These are phyloP conservation scores for Tapirus terrestris DNA, from an alignment of 2,113 vertebrate genomes.

Conservation along the genomic window DNA sequence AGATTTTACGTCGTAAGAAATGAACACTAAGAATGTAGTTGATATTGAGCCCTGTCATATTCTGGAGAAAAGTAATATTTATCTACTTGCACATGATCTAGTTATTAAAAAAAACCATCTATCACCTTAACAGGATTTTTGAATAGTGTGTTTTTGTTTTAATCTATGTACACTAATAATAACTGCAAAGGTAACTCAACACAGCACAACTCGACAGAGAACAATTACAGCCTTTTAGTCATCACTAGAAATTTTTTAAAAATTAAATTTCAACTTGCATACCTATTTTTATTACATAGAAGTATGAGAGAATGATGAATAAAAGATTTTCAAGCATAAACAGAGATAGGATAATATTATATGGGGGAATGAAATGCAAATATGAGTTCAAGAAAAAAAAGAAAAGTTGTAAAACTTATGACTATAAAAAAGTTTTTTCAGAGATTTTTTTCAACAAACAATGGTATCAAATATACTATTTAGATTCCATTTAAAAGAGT, in stretches of 20 bases:
- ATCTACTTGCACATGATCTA: not conserved
- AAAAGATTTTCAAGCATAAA: not conserved
- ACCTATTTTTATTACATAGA: not conserved
- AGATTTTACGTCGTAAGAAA: not conserved
- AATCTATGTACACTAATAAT: not conserved
- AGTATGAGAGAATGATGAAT: not conserved
- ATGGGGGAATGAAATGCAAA: not conserved
- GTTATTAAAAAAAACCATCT: not conserved
- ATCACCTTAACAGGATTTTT: not conserved
- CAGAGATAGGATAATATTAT: not conserved
- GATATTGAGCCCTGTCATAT: not conserved
- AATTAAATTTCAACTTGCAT: not conserved
- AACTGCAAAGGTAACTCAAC: not conserved
- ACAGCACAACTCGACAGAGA: not conserved
- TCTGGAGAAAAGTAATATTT: not conserved
- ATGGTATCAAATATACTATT: not conserved
- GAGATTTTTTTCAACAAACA: not conserved
- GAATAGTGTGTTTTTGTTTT: not conserved
- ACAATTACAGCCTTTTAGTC: not conserved
- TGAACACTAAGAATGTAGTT: not conserved
- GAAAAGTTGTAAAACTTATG: not conserved
- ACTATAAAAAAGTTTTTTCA: not conserved
- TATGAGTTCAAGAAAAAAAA: not conserved
- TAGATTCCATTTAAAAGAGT: constrained; percentile 30
- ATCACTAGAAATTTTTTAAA: not conserved